A percentile compares a stretch with the other conserved stretches of the same genome.
Evolutionary conservation across 2,113 vertebrate species (phyloP).

Genomic region (Climacteris rufus): DNA sequence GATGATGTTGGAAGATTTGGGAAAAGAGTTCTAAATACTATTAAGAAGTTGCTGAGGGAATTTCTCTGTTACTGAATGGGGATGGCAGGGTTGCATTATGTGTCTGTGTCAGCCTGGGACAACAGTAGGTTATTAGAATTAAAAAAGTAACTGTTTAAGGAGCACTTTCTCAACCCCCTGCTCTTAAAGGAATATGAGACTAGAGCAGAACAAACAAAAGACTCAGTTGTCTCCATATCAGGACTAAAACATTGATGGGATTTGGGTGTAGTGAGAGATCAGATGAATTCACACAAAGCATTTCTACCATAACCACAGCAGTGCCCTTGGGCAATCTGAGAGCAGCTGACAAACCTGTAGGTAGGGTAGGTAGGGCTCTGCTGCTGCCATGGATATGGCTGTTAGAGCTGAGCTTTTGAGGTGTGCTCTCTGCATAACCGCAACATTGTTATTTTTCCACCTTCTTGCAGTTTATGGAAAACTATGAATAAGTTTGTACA

Average conservation of each 20-base stretch:
- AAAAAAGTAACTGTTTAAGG: background rate
- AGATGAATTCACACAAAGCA: background rate
- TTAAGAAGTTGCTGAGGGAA: background rate
- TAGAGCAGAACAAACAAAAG: background rate
- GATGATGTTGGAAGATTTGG: background rate
- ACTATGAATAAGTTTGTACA: background rate
- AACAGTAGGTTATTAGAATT: background rate
- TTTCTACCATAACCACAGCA: background rate
- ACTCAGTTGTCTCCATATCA: background rate
- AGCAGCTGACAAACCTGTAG: background rate
- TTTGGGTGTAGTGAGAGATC: background rate
- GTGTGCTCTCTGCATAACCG: background rate
- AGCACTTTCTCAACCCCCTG: background rate
- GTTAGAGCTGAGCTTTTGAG: background rate
- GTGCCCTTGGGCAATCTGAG: background rate
- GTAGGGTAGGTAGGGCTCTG: background rate
- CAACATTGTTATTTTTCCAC: background rate
- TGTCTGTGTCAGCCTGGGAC: background rate
- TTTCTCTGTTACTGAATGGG: background rate
- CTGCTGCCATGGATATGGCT: background rate
- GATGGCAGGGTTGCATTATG: background rate
- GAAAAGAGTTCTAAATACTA: background rate
- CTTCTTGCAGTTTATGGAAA: background rate
- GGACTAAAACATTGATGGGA: background rate
- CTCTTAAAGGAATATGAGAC: background rate